Evolutionary conservation across 1,140 invertebrate genomes (phyloP), one percentile per base, ranked within the genome.

Genomic region (Lucilia sericata): DNA sequence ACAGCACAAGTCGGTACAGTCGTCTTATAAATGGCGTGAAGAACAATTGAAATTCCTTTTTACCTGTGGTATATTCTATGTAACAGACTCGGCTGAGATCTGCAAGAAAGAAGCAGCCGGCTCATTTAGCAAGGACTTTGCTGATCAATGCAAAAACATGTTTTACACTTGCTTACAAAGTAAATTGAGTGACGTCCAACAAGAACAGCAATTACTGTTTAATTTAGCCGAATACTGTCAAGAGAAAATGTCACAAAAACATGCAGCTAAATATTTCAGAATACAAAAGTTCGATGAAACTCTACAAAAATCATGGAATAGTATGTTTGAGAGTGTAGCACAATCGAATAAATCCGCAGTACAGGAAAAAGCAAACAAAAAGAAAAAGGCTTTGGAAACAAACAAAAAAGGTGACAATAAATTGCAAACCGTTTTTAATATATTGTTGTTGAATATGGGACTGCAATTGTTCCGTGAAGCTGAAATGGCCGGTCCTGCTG

Each of bases 391-490:
- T 83, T 83, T 21, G 88, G 91, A 30, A 92, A 92, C 88, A 1
- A 55, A 55, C 3, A 49, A 10, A 14, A 42, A 47, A n/a, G 47
- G 49, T 2, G 74, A 74, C 36, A 70, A 83, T 36, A 84, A 86
- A 78, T 89, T 92, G 17, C 90, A 92, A 75, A 92, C 92, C 30
- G 93, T 94, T 55, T 95, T 95, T 88, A 93, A 94, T 84, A 94
- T 94, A 49, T 92, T 96, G 85, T 92, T 95, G 82, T 91, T 95
- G 82, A 94, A 95, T 82, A 93, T 96, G 91, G 93, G 94, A n/a
- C 88, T 96, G 19, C 95, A 95, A 85, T 88, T 96, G 83, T 95
- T 96, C 88, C 92, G 92, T 25, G 94, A 96, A 86, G 91, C 93
- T 8, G 93, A 95, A 91, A 92, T 95, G 89, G 94, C 95, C 1